Percentiles rank a stretch among this genome's conserved stretches.
phyloP scores from a whole-genome alignment of 2,797 vertebrate species.

The Mus minutoides region DNA sequence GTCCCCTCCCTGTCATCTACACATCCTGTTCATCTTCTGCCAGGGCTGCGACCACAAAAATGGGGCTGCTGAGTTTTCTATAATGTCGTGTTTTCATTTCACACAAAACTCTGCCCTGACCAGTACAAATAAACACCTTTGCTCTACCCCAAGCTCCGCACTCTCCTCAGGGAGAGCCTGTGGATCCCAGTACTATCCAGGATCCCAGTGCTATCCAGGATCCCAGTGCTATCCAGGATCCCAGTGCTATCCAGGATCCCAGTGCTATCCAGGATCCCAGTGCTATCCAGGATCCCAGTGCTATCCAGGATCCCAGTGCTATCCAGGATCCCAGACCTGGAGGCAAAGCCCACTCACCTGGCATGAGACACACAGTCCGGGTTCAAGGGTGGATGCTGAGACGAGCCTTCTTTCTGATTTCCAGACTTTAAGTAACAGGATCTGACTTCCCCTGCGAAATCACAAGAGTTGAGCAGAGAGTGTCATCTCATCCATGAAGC shows the following conservation, averaged over 20 bases:
- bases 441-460: constrained; percentile 86
- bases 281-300: not conserved
- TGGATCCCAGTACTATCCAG: not conserved
- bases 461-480: not conserved
- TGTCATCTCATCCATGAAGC: too few relatives aligned
- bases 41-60: not conserved
- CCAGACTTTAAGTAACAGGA: constrained; percentile 89
- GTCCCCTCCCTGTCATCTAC: not conserved
- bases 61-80: not conserved
- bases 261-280: not conserved
- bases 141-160: not conserved
- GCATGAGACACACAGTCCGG: constrained; percentile 82
- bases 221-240: not conserved
- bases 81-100: not conserved
- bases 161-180: not conserved
- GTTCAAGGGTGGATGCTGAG: constrained; percentile 78
- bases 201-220: rapidly evolving
- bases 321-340: not conserved
- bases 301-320: not conserved
- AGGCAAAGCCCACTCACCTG: constrained; percentile 85
- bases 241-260: not conserved
- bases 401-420: constrained; percentile 86
- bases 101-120: not conserved
- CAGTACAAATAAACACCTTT: not conserved
- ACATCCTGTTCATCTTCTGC: not conserved